A percentile compares a stretch with the other conserved stretches of the same genome.
These are phyloP conservation scores for Actias luna DNA, from an alignment of 2,888 invertebrate species.

Conservation along the genomic window DNA sequence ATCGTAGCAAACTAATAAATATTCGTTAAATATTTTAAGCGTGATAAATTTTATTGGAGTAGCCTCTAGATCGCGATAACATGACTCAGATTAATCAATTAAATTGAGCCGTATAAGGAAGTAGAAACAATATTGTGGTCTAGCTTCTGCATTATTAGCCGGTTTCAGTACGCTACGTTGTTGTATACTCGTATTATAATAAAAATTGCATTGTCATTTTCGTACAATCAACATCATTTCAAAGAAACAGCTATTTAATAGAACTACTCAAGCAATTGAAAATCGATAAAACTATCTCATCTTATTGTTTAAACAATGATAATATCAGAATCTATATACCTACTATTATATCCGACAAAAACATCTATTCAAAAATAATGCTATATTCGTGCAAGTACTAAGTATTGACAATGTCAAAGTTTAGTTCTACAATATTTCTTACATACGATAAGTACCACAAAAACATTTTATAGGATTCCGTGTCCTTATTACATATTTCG, in stretches of 20 bases:
- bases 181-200: conserved; percentile 11
- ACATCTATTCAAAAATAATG: too few relatives aligned
- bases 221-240: background rate
- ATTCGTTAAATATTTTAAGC: conserved; percentile 18
- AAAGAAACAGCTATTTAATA: background rate
- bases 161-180: background rate
- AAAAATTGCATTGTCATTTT: conserved; percentile 8
- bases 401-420: too few relatives aligned
- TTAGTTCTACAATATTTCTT: too few relatives aligned
- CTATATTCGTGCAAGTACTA: too few relatives aligned
- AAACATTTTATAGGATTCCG: too few relatives aligned
- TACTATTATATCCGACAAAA: too few relatives aligned
- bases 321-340: too few relatives aligned
- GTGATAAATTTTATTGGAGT: conserved; percentile 19
- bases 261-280: background rate
- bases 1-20: conserved; percentile 3
- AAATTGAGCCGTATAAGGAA: conserved; percentile 16
- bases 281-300: background rate
- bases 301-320: background rate
- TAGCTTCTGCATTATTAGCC: conserved; percentile 9
- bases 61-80: conserved; percentile 20
- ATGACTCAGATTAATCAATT: conserved; percentile 20
- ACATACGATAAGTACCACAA: too few relatives aligned
- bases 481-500: too few relatives aligned
- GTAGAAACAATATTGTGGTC: conserved; percentile 10